phyloP scores from a whole-genome alignment of 1,140 invertebrate species.

The Battus philenor region DNA sequence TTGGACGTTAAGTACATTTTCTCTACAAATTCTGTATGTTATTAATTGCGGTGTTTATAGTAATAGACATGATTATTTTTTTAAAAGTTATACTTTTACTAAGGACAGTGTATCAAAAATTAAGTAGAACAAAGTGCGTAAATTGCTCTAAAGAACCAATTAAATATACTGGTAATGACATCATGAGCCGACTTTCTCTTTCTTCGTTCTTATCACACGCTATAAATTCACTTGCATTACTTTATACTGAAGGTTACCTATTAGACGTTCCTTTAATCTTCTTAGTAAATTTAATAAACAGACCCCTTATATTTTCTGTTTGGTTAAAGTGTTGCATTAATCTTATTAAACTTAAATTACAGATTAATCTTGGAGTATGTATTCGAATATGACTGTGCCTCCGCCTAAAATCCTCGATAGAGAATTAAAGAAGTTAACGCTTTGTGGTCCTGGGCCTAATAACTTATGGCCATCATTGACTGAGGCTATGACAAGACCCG shows the following conservation, averaged over 20 bases:
- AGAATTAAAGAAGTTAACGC: constrained; percentile 30
- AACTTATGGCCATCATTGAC: constrained; percentile 50
- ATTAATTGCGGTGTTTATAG: too few relatives aligned
- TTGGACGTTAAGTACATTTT: constrained; percentile 3
- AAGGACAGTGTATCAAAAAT: too few relatives aligned
- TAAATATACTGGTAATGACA: too few relatives aligned
- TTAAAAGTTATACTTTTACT: too few relatives aligned
- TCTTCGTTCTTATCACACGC: neutral
- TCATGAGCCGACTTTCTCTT: too few relatives aligned
- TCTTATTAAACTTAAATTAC: neutral
- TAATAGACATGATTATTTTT: too few relatives aligned
- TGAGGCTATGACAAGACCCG: constrained; percentile 39
- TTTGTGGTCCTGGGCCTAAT: constrained; percentile 56
- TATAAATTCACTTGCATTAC: neutral
- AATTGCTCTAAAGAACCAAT: too few relatives aligned
- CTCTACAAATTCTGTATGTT: too few relatives aligned
- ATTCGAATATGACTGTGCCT: constrained; percentile 28
- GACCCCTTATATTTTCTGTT: neutral
- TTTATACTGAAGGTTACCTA: too few relatives aligned
- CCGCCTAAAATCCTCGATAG: constrained; percentile 44
- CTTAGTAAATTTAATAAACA: too few relatives aligned
- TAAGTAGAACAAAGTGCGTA: too few relatives aligned
- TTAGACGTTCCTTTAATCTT: too few relatives aligned
- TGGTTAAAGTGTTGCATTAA: neutral
- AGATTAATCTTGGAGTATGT: constrained; percentile 22